phyloP scores from a whole-genome alignment of 2,797 vertebrate genomes.

The Gallinago nigripennis region DNA sequence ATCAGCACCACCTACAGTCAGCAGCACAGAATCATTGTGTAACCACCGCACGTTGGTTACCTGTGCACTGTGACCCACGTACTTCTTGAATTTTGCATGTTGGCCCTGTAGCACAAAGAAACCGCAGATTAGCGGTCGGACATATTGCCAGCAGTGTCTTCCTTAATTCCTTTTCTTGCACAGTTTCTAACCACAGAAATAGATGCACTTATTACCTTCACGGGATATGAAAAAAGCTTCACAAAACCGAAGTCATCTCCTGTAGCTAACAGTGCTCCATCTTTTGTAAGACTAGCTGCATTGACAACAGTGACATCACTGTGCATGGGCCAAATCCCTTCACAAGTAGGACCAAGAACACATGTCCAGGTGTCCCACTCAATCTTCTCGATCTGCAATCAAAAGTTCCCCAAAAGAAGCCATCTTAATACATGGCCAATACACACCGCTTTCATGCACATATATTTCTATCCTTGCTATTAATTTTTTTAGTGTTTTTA shows the following conservation, averaged over 20 bases:
- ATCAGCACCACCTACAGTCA: conserved; percentile 93
- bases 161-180: background rate
- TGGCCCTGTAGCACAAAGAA: conserved; percentile 82
- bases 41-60: conserved; percentile 94
- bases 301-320: conserved; percentile 88
- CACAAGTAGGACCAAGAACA: conserved; percentile 90
- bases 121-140: background rate
- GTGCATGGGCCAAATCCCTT: conserved; percentile 92
- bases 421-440: background rate
- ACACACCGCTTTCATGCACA: rapidly evolving
- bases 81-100: conserved; percentile 92
- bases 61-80: conserved; percentile 93
- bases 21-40: conserved; percentile 88
- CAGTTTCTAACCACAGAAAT: background rate
- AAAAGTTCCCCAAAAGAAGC: background rate
- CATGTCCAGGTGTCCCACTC: conserved; percentile 95
- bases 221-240: conserved; percentile 93
- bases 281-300: conserved; percentile 88
- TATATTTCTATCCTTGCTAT: background rate
- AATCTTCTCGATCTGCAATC: conserved; percentile 90
- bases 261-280: conserved; percentile 86
- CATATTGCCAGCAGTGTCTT: too few relatives aligned
- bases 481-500: background rate
- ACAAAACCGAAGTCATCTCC: conserved; percentile 95
- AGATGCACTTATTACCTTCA: conserved; percentile 79